These are phyloP conservation scores for Telmatherina bonti DNA, from an alignment of 2,797 vertebrate genomes.

Conservation along the genomic window DNA sequence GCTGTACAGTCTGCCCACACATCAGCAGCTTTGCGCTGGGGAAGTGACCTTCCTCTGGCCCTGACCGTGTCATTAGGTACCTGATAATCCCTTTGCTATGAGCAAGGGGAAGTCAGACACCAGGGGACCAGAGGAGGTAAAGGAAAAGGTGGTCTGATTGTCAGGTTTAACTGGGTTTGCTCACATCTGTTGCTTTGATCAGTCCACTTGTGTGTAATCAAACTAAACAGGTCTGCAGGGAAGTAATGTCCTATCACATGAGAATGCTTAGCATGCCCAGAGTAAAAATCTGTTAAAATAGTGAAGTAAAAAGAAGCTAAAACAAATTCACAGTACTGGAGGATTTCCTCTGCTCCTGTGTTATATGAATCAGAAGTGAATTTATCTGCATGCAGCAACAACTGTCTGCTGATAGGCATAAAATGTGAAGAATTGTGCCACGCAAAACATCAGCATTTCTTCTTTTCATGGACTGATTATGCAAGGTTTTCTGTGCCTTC, in stretches of 20 bases:
- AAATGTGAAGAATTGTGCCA: not conserved
- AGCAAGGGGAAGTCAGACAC: conserved; percentile 69
- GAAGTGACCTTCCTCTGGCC: conserved; percentile 64
- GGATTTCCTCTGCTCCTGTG: not conserved
- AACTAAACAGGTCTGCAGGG: conserved; percentile 54
- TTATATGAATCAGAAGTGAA: not conserved
- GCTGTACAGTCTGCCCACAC: conserved; percentile 35
- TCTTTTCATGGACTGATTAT: conserved; percentile 6
- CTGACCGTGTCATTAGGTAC: conserved; percentile 61
- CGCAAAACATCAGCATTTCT: not conserved
- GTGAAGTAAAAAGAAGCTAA: not conserved
- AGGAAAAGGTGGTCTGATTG: conserved; percentile 40
- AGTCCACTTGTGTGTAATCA: conserved; percentile 58
- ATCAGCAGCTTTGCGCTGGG: conserved; percentile 45
- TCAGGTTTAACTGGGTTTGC: conserved; percentile 40
- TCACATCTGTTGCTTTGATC: conserved; percentile 67
- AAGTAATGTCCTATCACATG: conserved; percentile 48
- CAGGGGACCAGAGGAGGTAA: conserved; percentile 39
- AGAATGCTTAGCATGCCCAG: conserved; percentile 16
- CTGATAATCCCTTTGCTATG: conserved; percentile 65
- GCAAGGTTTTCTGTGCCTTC: not conserved
- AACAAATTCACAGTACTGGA: not conserved
- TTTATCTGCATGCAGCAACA: not conserved
- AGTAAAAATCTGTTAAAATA: conserved; percentile 8
- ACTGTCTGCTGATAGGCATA: not conserved